Evolutionary conservation across 2,113 vertebrate species (phyloP).

Genomic region (Uropsilus gracilis): DNA sequence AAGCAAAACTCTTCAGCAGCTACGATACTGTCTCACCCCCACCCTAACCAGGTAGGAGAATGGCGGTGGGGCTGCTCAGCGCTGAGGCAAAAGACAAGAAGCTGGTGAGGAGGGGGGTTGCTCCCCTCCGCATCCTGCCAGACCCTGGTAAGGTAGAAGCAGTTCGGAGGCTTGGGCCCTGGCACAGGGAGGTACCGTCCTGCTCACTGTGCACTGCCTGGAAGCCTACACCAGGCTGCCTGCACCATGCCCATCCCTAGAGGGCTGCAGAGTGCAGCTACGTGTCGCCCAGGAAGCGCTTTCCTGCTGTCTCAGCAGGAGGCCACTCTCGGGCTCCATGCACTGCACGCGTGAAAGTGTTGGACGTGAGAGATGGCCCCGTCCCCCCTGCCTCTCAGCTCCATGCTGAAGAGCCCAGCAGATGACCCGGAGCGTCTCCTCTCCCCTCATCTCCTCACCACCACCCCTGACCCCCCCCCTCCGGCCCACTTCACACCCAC

Average conservation of each 20-base stretch:
- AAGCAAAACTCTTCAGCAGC: neutral
- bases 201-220: neutral
- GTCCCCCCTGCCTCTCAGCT: neutral
- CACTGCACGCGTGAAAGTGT: neutral
- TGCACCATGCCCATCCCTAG: neutral
- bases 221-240: neutral
- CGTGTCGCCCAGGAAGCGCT: neutral
- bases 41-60: neutral
- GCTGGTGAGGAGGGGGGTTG: neutral
- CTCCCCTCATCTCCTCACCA: fast-evolving
- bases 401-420: neutral
- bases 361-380: neutral
- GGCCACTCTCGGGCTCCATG: neutral
- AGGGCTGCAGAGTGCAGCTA: neutral
- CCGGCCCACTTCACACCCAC: neutral
- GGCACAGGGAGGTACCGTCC: neutral
- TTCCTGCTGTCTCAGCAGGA: neutral
- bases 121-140: neutral
- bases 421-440: neutral
- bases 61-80: neutral
- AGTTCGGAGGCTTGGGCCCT: neutral
- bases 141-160: neutral
- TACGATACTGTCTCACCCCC: neutral
- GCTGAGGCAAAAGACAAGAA: neutral
- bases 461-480: neutral